Evolutionary conservation across 2,797 vertebrate genomes (phyloP), one percentile per base, ranked within the genome.

Genomic region (Arvicola amphibius): DNA sequence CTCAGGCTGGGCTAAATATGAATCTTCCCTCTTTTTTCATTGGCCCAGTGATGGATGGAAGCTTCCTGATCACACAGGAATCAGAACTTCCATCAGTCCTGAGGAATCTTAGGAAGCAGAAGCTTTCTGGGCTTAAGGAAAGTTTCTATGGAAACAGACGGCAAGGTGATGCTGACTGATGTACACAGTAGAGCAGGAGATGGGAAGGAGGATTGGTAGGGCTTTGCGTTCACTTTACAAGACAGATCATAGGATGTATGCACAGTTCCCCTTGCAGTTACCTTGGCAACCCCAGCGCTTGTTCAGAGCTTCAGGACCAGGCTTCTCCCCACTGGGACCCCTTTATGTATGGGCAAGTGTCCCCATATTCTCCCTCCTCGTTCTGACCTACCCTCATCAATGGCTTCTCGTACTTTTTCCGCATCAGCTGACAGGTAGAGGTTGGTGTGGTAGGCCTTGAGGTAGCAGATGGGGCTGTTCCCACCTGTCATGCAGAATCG

Each of bases 401-500:
- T 98, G 21, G 99, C 99, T 97, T 99, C 99, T 96, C 98, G 99
- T 96, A 99, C 99, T 98, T 99, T 99, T 93, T 99, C 98, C 0
- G 99, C 98, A 0, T 99, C 99, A 0, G 99, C 99, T 61, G 99
- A 99, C 97, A 99, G 98, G 98, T 99, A 99, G 96, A 99, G 99
- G 98, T 99, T 99, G 98, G 99, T 99, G 32, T 99, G 99, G 97
- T 99, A 99, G 84, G 99, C 99, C 98, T 99, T 99, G 98, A 99
- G 99, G 98, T 99, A 99, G 97, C 99, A 99, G 95, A 99, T 99
- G 63, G 99, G 99, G 97, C 99, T 99, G 96, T 99, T 99, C 40
- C 99, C 99, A 23, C 99, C 99, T 0, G 99, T 99, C 99, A 99
- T 99, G 97, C 99, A 99, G 98, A 99, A 99, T 96, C 99, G 99